Base-by-base conservation (phyloP, 2,113 vertebrate genomes). In the Columbina picui region DNA sequence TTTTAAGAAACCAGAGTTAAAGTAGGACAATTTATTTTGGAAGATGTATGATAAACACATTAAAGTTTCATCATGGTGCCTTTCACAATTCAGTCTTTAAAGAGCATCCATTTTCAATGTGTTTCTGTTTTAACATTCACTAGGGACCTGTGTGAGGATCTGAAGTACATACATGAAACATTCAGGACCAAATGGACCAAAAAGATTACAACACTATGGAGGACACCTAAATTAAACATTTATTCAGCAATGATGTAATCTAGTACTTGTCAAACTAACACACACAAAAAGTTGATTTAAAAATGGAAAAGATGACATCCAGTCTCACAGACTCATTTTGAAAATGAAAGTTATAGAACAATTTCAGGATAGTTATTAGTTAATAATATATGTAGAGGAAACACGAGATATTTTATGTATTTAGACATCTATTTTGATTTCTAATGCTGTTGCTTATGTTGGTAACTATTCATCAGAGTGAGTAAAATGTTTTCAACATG, bases 201-300 rank as follows among this genome's bases (percentile, higher is more conserved):
- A 93, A 98, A 96, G 81, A 96, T 74, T 95, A 91, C 94, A 98
- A 81, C 57, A 87, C 93, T 93, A 87, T 97, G 55, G 50, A 97
- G 47, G 95, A 97, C 70, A 93, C 57, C 85, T 95, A 85, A 90
- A 96, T 97, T 96, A 98, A 97, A 97, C 93, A 97, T 95, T 97
- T 95, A 97, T 88, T 39, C n/a, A 84, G 19, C n/a, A 77, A 84
- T 87, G 94, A 97, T 93, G 95, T 95, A 97, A 97, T 96, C 84
- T 94, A 81, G 67, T 70, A 45, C 74, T 90, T 85, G 43, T 78
- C 88, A 95, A 91, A 89, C 9, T 83, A 60, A 83, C 39, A 80
- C 47, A 93, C 25, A 84, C 6, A 85, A 71, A 70, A 53, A 63
- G 47, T 85, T 97, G 55, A 73, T 78, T 87, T 75, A 49, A 95